Evolutionary conservation across 2,797 vertebrate genomes (phyloP), one percentile per base, ranked within the genome.

Genomic region (Alectoris magna): DNA sequence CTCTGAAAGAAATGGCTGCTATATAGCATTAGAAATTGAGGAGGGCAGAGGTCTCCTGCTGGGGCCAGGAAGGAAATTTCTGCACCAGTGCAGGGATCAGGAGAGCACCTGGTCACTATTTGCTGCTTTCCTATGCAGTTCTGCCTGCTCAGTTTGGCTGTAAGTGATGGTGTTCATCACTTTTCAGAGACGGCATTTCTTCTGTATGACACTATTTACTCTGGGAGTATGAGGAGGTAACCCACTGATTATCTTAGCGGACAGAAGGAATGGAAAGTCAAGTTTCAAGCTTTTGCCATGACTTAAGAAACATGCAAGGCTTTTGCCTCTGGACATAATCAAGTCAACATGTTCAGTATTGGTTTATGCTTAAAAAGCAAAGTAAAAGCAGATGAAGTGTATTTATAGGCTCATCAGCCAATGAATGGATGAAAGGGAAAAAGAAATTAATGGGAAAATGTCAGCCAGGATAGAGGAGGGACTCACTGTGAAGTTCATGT

Each of bases 341-440:
- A 97, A 97, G 95, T 95, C 97, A 97, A 95, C 77, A 93, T 98
- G 96, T 96, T 97, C 95, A 77, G 95, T 97, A 97, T 96, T 95
- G 96, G 94, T 96, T 97, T 97, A 96, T 97, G 96, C 97, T 97
- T 97, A 97, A 97, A 97, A 96, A 97, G 96, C 96, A 97, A 98
- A 98, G 97, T 97, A 97, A 97, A 98, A 98, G 96, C 97, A 98
- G 97, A 97, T 98, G 97, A 98, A 97, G 89, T 91, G 79, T 97
- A 97, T 98, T 98, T 97, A 97, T 97, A 97, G 97, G 96, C 69
- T 97, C 96, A 98, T 98, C 97, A 97, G 95, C 96, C 97, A 97
- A 97, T 97, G 97, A 97, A 97, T 95, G 97, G 96, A 97, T 97
- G 96, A 98, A 98, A 97, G 91, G 70, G 81, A 95, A 96, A 97